Evolutionary conservation across 2,888 invertebrate species (phyloP).

Genomic region (Serrognathus titanus): DNA sequence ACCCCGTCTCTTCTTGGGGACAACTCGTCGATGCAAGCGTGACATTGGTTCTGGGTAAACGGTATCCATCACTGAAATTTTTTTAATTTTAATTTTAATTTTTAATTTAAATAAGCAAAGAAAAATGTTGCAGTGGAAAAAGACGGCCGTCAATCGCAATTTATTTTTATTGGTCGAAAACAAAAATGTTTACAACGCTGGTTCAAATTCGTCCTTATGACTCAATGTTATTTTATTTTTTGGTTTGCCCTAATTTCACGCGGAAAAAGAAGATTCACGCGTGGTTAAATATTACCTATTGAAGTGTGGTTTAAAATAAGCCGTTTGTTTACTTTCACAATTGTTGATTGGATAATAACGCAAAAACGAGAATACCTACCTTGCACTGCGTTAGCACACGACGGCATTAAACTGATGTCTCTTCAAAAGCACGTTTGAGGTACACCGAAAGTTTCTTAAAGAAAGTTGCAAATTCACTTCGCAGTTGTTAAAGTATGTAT

Average conservation of each 20-base stretch:
- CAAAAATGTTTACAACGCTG: not conserved
- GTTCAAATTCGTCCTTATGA: no score
- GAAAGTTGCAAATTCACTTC: slow-evolving; percentile 24
- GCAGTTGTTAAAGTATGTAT: slow-evolving; percentile 9
- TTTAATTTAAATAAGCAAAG: no score
- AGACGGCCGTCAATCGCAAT: not conserved
- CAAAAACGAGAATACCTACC: slow-evolving; percentile 15
- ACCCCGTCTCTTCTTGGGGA: slow-evolving; percentile 53
- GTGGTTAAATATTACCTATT: no score
- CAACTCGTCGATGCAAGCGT: slow-evolving; percentile 56
- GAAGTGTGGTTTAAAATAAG: no score
- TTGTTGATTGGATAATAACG: not conserved
- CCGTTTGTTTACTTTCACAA: not conserved
- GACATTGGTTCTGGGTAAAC: slow-evolving; percentile 70
- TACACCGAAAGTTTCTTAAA: not conserved
- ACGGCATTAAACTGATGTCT: slow-evolving; percentile 19
- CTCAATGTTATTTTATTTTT: not conserved
- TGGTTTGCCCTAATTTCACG: slow-evolving; percentile 1
- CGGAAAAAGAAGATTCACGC: no score
- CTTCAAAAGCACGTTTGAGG: not conserved
- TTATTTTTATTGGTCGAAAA: not conserved
- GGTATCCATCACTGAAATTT: slow-evolving; percentile 56
- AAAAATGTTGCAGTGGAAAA: no score
- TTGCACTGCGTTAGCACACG: slow-evolving; percentile 23
- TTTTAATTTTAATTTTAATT: not conserved